Conservation (phyloP, 2,797 vertebrate genomes). For the Chiloscyllium punctatum region DNA sequence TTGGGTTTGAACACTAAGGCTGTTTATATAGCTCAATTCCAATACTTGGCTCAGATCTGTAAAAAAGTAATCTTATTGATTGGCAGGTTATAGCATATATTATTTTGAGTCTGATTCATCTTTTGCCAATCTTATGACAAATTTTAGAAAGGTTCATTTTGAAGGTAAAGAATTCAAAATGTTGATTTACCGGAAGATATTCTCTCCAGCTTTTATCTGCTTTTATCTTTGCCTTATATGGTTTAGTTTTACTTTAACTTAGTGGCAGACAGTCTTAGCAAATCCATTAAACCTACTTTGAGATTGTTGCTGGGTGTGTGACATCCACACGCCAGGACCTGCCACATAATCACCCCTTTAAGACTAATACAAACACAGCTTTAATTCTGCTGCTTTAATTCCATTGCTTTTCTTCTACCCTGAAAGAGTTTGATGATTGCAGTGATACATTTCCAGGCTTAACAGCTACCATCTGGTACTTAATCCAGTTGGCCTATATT, state of each 20-base stretch:
- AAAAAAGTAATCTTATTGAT: neutral
- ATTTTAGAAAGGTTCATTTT: neutral
- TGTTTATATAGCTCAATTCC: neutral
- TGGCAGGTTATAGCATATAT: neutral
- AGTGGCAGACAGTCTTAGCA: neutral
- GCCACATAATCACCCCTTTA: slow-evolving; percentile 10
- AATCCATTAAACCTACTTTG: slow-evolving; percentile 16
- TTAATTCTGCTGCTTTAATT: slow-evolving; percentile 5
- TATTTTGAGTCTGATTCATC: neutral
- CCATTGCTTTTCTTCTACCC: neutral
- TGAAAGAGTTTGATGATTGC: neutral
- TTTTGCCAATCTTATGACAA: neutral
- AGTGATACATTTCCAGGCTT: neutral
- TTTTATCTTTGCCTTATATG: neutral
- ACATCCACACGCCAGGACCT: neutral
- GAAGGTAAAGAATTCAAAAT: neutral
- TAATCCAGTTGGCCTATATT: neutral
- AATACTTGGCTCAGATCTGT: neutral
- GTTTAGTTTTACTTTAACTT: neutral
- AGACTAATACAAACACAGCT: neutral
- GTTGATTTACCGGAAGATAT: neutral
- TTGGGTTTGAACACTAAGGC: neutral
- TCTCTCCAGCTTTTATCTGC: neutral
- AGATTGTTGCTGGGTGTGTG: neutral
- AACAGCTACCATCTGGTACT: slow-evolving; percentile 1